Base-by-base conservation (phyloP, 2,113 vertebrate genomes). In the Abramis brama region DNA sequence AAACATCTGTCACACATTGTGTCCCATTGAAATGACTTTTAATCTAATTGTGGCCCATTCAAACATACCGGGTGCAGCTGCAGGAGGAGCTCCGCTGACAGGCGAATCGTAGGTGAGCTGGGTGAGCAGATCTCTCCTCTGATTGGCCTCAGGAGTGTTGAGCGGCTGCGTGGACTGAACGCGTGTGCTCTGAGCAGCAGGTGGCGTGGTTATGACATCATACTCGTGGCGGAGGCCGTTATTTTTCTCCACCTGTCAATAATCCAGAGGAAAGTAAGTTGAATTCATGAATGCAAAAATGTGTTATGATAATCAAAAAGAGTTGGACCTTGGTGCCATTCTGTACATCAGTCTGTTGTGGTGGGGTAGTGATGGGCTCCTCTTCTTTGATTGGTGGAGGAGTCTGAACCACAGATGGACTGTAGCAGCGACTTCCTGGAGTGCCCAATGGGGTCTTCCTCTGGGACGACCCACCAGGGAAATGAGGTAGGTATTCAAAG, bases 371-470 rank as follows among this genome's bases (percentile, higher is more conserved):
- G 11, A n/a, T 85, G 78, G 94, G 91, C 89, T 95, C 95, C 85
- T 98, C 96, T 73, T 98, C 97, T 92, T 93, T 96, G 91, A 97
- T 90, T 33, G 94, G 79, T 1, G 88, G 96, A 87, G 88, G 96
- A 87, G 89, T 93, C 89, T 94, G 81, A 86, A 96, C 94, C 57
- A 87, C 59, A 9, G 92, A 94, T 36, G 96, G 95, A 86, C 95
- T 97, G 78, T 94, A 96, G 86, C 91, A 88, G 0, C 91, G 93
- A 0, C 94, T 68, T 0, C 87, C 92, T 0, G 96, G 92, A 15
- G 91, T 89, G 7, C 92, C 76, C 79, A 94, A 89, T 0, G 95
- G 91, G 25, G 87, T 95, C 93, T 95, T 96, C 87, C 96, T 96
- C 79, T 93, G 91, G 9, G 94, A 91, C 86, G 93, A 92, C 7